A percentile compares a stretch with the other conserved stretches of the same genome.
phyloP scores from a whole-genome alignment of 2,888 invertebrate genomes.

The Andrena minutula region DNA sequence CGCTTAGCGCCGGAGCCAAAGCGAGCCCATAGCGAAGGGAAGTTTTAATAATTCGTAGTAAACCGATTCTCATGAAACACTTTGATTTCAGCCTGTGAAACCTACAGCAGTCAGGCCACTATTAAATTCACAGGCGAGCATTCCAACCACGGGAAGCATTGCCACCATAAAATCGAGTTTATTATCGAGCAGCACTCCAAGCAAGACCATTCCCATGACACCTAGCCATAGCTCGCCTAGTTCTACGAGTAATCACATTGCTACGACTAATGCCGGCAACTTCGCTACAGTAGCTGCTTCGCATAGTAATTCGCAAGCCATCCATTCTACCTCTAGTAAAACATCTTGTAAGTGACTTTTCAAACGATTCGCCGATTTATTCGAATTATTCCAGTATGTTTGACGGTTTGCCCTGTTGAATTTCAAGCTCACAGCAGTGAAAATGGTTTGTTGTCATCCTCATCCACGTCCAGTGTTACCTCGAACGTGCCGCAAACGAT shows the following conservation, averaged over 20 bases:
- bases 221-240: conserved; percentile 85
- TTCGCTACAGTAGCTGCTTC: conserved; percentile 89
- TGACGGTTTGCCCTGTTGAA: not conserved
- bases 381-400: not conserved
- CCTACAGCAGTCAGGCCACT: conserved; percentile 90
- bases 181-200: conserved; percentile 84
- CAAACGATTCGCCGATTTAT: not conserved
- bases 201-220: conserved; percentile 87
- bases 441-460: conserved; percentile 83
- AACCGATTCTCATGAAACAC: conserved; percentile 8
- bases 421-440: conserved; percentile 84
- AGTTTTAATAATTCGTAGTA: not conserved
- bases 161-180: conserved; percentile 86
- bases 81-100: conserved; percentile 90
- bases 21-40: too few species aligned
- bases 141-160: conserved; percentile 86
- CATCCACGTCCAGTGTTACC: conserved; percentile 79
- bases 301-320: conserved; percentile 83
- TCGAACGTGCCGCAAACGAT: conserved; percentile 83
- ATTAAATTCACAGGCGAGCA: conserved; percentile 87
- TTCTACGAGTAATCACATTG: conserved; percentile 83
- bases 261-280: conserved; percentile 85
- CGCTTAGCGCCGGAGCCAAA: too few species aligned
- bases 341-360: conserved; percentile 81
- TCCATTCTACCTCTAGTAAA: conserved; percentile 84